A percentile compares a stretch with the other conserved stretches of the same genome.
phyloP scores from a whole-genome alignment of 2,113 vertebrate genomes.

The Podilymbus podiceps region DNA sequence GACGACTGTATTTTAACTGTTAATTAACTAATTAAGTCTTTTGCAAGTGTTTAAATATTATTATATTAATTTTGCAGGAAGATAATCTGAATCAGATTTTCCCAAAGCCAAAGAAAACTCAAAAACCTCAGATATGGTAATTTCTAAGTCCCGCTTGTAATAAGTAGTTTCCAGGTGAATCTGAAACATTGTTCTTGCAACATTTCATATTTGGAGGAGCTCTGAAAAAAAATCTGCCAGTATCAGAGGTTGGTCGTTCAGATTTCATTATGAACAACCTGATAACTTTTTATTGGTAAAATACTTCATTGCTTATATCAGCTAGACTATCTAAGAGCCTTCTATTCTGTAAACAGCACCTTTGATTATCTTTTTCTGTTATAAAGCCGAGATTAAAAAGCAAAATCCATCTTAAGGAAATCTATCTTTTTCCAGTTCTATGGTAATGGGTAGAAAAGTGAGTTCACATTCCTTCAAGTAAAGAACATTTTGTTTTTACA shows the following conservation, averaged over 20 bases:
- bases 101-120: background rate
- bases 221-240: slow-evolving; percentile 20
- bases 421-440: background rate
- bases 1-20: background rate
- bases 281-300: background rate
- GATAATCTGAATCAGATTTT: background rate
- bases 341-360: background rate
- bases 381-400: background rate
- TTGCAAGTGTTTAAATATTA: background rate
- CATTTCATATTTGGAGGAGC: slow-evolving; percentile 41
- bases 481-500: background rate
- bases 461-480: background rate
- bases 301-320: background rate
- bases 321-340: background rate
- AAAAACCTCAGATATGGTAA: fast-evolving
- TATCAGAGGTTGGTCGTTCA: slow-evolving; percentile 18
- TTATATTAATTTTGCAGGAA: background rate
- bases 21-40: background rate
- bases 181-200: background rate
- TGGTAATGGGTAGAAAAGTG: background rate
- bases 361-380: background rate
- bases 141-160: background rate
- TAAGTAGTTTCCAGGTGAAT: background rate
- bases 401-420: background rate
- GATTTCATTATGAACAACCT: slow-evolving; percentile 48